Evolutionary conservation across 2,888 invertebrate genomes (phyloP).

Genomic region (Drosophila bunnanda): DNA sequence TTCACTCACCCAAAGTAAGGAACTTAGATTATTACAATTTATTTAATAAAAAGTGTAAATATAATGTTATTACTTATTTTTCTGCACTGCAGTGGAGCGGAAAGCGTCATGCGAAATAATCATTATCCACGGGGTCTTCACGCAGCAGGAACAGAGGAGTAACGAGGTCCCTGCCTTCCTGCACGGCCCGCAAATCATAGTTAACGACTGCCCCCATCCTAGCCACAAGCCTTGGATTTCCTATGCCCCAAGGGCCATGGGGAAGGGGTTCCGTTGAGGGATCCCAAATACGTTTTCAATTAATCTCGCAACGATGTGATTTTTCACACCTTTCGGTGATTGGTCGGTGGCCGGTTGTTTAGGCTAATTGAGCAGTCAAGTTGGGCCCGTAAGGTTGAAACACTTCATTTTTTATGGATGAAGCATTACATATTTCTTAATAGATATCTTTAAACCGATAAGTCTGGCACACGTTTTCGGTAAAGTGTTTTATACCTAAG

Average conservation of each 20-base stretch:
- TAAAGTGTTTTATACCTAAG: not conserved
- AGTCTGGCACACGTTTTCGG: not conserved
- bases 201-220: conserved; percentile 53
- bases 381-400: conserved; percentile 6
- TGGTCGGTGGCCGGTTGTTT: conserved; percentile 6
- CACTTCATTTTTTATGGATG: conserved; percentile 25
- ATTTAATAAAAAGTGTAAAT: too few relatives aligned
- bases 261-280: not conserved
- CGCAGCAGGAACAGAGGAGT: conserved; percentile 47
- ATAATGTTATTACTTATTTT: too few relatives aligned
- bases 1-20: too few relatives aligned
- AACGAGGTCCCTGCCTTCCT: conserved; percentile 39
- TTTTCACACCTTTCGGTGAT: conserved; percentile 61
- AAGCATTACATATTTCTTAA: not conserved
- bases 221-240: conserved; percentile 2
- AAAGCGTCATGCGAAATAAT: conserved; percentile 74
- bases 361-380: conserved; percentile 47
- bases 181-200: conserved; percentile 68
- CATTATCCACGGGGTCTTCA: conserved; percentile 56
- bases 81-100: conserved; percentile 9
- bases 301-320: conserved; percentile 54
- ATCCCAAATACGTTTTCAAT: conserved; percentile 58
- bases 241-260: not conserved
- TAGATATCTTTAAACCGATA: not conserved
- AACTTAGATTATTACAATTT: too few relatives aligned